These are phyloP conservation scores for Dromius quadrimaculatus DNA, from an alignment of 2,888 invertebrate species.

Conservation along the genomic window DNA sequence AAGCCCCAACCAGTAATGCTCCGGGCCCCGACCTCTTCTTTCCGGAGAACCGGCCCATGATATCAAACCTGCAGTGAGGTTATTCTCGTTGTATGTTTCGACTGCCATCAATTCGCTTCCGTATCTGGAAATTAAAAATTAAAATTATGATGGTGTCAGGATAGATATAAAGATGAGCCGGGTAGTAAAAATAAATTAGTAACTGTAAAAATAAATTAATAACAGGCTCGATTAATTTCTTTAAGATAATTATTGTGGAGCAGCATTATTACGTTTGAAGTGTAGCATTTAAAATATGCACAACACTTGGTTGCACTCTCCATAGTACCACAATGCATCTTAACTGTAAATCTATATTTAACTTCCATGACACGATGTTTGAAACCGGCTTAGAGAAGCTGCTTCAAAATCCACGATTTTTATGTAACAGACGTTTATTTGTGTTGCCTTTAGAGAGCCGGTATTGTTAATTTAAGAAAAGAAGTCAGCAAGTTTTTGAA, in stretches of 20 bases:
- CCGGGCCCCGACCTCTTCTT: slow-evolving; percentile 70
- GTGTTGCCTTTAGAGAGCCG: too few species aligned
- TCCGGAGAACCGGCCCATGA: slow-evolving; percentile 73
- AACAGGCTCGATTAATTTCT: slow-evolving; percentile 12
- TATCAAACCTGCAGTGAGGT: slow-evolving; percentile 87
- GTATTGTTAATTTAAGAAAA: too few species aligned
- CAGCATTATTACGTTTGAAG: slow-evolving; percentile 5
- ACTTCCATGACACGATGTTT: background rate
- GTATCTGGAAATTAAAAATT: slow-evolving; percentile 86
- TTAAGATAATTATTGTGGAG: slow-evolving; percentile 2
- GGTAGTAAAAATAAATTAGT: too few species aligned
- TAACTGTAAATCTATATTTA: slow-evolving; percentile 38
- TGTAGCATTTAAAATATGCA: slow-evolving; percentile 13
- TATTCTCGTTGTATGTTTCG: slow-evolving; percentile 92
- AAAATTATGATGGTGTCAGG: too few species aligned
- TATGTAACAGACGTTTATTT: too few species aligned
- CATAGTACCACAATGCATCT: slow-evolving; percentile 26
- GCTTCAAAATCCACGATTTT: background rate
- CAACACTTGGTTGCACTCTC: slow-evolving; percentile 10
- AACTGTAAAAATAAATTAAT: slow-evolving; percentile 29
- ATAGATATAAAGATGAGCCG: too few species aligned
- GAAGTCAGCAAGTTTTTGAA: too few species aligned
- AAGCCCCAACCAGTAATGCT: slow-evolving; percentile 91
- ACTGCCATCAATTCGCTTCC: slow-evolving; percentile 95
- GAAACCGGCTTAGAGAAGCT: background rate